A percentile compares a stretch with the other conserved stretches of the same genome.
Evolutionary conservation across 2,888 invertebrate genomes (phyloP).

Genomic region (Agrilus biguttatus): DNA sequence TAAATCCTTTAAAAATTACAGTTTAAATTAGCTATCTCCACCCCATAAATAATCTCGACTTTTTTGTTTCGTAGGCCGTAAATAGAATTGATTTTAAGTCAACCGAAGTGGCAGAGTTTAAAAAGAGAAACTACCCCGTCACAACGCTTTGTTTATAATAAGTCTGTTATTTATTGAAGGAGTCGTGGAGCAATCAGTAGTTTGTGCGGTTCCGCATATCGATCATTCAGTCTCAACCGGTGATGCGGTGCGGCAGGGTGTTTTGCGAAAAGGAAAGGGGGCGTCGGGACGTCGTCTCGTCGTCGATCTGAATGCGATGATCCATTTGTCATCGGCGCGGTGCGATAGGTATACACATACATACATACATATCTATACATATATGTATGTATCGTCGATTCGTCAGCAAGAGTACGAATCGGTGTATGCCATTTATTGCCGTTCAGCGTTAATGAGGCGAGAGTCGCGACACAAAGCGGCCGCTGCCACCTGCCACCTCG

Average conservation of each 20-base stretch:
- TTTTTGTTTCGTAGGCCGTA: too few relatives aligned
- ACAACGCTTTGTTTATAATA: too few relatives aligned
- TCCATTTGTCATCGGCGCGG: conserved; percentile 16
- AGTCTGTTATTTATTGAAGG: too few relatives aligned
- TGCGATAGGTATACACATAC: conserved; percentile 10
- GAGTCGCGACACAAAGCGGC: conserved; percentile 17
- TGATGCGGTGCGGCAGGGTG: not conserved
- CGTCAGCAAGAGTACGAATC: conserved; percentile 25
- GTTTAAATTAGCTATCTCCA: too few relatives aligned
- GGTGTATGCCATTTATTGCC: conserved; percentile 28
- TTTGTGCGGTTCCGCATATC: too few relatives aligned
- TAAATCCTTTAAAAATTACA: too few relatives aligned
- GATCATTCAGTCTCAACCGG: too few relatives aligned
- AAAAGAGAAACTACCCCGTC: too few relatives aligned
- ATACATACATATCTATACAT: conserved; percentile 13
- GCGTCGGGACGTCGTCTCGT: conserved; percentile 1
- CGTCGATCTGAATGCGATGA: conserved; percentile 11
- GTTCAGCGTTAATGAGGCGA: conserved; percentile 15
- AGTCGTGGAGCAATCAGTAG: too few relatives aligned
- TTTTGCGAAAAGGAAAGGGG: not conserved
- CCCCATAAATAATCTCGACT: too few relatives aligned
- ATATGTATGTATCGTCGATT: conserved; percentile 17
- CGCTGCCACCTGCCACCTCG: conserved; percentile 24
- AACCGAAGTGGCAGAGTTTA: too few relatives aligned
- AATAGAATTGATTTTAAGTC: too few relatives aligned